phyloP scores from a whole-genome alignment of 2,888 invertebrate species.

The Dromius quadrimaculatus region DNA sequence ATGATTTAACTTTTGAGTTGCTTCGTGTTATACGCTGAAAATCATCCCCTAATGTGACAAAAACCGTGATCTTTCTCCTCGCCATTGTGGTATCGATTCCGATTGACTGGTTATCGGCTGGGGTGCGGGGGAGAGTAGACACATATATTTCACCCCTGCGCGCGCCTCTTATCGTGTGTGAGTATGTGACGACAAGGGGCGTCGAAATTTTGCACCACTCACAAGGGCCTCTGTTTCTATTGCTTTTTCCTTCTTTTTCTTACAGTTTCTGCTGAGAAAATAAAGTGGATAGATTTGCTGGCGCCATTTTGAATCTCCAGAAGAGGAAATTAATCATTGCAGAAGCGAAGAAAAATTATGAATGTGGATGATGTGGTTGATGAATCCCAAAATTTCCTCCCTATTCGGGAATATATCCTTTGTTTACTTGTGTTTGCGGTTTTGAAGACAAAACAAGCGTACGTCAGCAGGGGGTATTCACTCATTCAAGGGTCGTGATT shows the following conservation, averaged over 20 bases:
- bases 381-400: neutral
- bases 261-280: neutral
- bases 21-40: too few species aligned
- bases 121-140: neutral
- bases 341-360: neutral
- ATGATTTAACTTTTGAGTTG: too few species aligned
- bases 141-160: constrained; percentile 59
- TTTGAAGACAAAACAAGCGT: constrained; percentile 29
- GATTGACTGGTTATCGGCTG: constrained; percentile 62
- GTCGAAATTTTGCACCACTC: constrained; percentile 54
- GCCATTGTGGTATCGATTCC: constrained; percentile 64
- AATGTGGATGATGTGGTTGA: constrained; percentile 10
- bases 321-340: too few species aligned
- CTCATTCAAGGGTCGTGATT: constrained; percentile 22
- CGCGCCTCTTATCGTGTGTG: constrained; percentile 65
- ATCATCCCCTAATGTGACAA: too few species aligned
- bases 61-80: too few species aligned
- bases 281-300: neutral
- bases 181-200: constrained; percentile 64
- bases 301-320: constrained; percentile 22
- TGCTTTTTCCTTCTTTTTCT: constrained; percentile 5
- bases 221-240: constrained; percentile 9
- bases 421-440: constrained; percentile 45
- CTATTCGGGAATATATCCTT: constrained; percentile 16
- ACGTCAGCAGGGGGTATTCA: constrained; percentile 23